Base-by-base conservation (phyloP, 1,140 invertebrate species). In the Drosophila watanabei region DNA sequence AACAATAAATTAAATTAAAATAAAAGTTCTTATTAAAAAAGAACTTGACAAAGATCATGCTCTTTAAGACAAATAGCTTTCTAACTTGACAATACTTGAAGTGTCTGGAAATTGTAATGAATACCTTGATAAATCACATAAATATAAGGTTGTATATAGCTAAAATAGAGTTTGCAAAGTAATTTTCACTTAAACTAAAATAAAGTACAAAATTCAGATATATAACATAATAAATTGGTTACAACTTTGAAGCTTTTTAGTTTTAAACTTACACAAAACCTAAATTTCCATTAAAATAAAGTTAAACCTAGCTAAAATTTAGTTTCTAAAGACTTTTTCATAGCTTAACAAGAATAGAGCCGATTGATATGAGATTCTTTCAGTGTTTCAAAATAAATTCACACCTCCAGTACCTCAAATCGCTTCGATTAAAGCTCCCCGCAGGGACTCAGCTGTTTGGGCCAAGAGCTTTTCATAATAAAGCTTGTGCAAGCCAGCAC, bases 401-500 rank as follows among this genome's bases (percentile, higher is more conserved):
- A 45, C 37, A n/a, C 45, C 43, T 48, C 43, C 16, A 20, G 30
- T 4, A 10, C 5, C 37, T 13, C 4, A 20, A 39, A 45, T 63
- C 18, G n/a, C 20, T 56, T 24, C 46, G 54, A n/a, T 51, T 52
- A 60, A 73, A 61, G 68, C 70, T 72, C 11, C 10, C 24, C 1
- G 10, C 28, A 71, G 35, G 6, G n/a, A n/a, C 69, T 61, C 71
- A 61, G 71, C 68, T 72, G 69, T 58, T 75, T 35, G 4, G n/a
- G 20, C 39, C 37, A 48, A 71, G 37, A 71, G 68, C 68, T 71
- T 56, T 28, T 8, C 32, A 9, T 11, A n/a, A n/a, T n/a, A 45
- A 62, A 73, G 69, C 69, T 75, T 73, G 28, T 37, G 14, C 24
- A 39, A 54, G 57, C 30, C 57, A 46, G 54, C 43, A 49, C 70